Base-by-base conservation (phyloP, 2,113 vertebrate genomes). In the Nyctereutes procyonoides region DNA sequence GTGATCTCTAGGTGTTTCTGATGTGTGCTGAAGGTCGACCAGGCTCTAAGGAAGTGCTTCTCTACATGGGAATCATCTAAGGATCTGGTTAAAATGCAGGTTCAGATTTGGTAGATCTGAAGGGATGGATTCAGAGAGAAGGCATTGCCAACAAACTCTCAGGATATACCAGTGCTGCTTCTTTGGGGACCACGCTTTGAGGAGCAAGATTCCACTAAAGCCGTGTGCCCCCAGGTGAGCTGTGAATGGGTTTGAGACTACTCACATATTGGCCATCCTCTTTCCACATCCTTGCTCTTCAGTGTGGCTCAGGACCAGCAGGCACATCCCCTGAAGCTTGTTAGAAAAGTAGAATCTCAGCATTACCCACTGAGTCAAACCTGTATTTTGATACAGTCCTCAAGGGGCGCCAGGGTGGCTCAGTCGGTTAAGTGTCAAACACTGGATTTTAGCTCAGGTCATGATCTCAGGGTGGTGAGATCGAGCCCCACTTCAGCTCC, bases 51-150 rank as follows among this genome's bases (percentile, higher is more conserved):
- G 35, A 43, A 35, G 48, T 14, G 7, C 19, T 38, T 60, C 83
- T 48, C 65, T 7, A 30, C n/a, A 10, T 8, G 14, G 48, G 30
- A 3, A 62, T 91, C 69, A 10, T 53, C 69, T 6, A 38, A 32
- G 51, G 96, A 65, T 56, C 69, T 62, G 51, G 82, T 91, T 74
- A 95, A 85, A 38, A 22, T 55, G 9, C n/a, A 53, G 35, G 53
- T 51, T 88, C 77, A 4, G 48, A 85, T 76, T 63, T 28, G 3
- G 62, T 19, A 35, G 9, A 14, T 30, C 32, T 1, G 4, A 65
- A 5, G 9, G 79, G 53, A n/a, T 24, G 3, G 56, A 35, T 56
- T 53, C 35, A 13, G 38, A 63, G 53, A 63, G 79, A 30, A 10
- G 26, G 30, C 77, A 53, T 53, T 89, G 26, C 88, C 28, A 35